Base-by-base conservation (phyloP, 2,888 invertebrate genomes). In the Ormyrus labotus region DNA sequence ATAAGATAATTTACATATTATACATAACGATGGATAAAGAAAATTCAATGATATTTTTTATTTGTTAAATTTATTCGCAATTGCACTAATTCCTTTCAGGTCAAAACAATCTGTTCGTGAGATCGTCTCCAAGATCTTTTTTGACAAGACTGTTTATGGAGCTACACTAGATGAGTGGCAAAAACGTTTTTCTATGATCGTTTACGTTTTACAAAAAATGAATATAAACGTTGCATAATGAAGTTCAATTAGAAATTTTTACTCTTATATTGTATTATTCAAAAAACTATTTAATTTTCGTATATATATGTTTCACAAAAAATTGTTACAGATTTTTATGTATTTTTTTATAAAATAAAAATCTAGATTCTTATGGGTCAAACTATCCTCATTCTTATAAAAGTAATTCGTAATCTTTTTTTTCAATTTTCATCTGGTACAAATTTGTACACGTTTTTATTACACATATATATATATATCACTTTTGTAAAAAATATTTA, bases 141-240 rank as follows among this genome's bases (percentile, higher is more conserved):
- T 84, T 48, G 86, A 89, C 45, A 82, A 83, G 45, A 83, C 83
- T 60, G 86, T 89, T 4, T 84, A 89, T 71, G 86, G 86, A 81
- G 84, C 86, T 7, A 86, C 88, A 2, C 86, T 87, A 57, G 83
- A 87, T 71, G 88, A 90, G 50, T 90, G 90, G 90, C 63, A 84
- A 34, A 84, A 88, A 64, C 88, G 87, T 67, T 89, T 86, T 69
- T 82, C 83, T 67, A 83, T 85, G 80, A 73, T 88, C 51, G 75
- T 88, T 71, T 90, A 88, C 64, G 86, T 88, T 87, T 81, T 88
- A 76, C 83, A 87, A 73, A 84, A 83, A 72, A 80, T 81, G 9
- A 83, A 83, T 71, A 74, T 73, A 48, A 73, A 73, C 50, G 9
- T 57, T 19, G 70, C 60, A 61, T 78, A 74, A 82, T 51, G 11